These are phyloP conservation scores for Ranitomeya variabilis DNA, from an alignment of 2,113 vertebrate genomes.

Conservation along the genomic window DNA sequence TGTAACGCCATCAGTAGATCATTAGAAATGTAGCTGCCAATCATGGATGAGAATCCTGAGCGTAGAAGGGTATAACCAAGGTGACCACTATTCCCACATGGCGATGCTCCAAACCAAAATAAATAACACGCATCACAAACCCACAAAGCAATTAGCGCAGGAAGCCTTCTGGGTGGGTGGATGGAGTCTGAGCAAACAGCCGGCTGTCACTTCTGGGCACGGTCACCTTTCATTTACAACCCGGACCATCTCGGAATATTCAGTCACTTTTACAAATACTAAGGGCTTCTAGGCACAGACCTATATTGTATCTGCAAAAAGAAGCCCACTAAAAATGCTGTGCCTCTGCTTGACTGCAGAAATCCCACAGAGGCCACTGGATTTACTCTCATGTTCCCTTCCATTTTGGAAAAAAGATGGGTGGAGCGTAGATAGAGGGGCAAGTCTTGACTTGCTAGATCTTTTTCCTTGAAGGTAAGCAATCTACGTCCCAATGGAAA, in stretches of 20 bases:
- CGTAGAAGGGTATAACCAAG: neutral
- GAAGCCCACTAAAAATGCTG: too few relatives aligned
- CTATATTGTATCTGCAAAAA: neutral
- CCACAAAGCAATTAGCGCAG: neutral
- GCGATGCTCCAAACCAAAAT: neutral
- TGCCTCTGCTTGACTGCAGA: too few relatives aligned
- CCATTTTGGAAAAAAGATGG: neutral
- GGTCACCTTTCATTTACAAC: neutral
- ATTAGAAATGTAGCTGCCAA: neutral
- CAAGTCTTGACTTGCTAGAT: neutral
- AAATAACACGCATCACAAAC: neutral
- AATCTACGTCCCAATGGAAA: neutral
- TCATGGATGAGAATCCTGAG: neutral
- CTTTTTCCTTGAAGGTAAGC: neutral
- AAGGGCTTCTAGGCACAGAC: neutral
- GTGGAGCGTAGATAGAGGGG: neutral
- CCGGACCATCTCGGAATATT: neutral
- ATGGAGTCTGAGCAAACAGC: neutral
- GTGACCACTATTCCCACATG: slow-evolving; percentile 1
- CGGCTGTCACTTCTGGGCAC: neutral
- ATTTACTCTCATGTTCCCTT: neutral
- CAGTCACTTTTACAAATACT: neutral
- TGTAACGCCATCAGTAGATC: neutral
- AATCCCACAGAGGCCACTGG: neutral
- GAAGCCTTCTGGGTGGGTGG: neutral